Conservation (phyloP, 2,113 vertebrate species). For the Ellobius talpinus region DNA sequence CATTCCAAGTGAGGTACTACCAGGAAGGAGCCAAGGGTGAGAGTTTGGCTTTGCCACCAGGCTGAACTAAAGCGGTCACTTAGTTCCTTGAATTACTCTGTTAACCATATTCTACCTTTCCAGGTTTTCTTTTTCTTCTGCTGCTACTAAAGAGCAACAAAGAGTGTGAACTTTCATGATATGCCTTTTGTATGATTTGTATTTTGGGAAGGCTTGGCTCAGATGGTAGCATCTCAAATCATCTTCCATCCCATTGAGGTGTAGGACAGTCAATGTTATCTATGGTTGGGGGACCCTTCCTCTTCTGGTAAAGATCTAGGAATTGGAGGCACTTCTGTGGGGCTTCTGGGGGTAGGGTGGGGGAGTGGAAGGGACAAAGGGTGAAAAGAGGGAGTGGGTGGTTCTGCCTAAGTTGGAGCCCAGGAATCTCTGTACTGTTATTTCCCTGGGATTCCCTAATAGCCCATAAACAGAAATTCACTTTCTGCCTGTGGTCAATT, state of each 20-base stretch:
- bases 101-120: not conserved
- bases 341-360: not conserved
- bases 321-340: not conserved
- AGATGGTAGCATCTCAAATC: not conserved
- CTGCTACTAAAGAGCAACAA: slow-evolving; percentile 44
- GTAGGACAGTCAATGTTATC: not conserved
- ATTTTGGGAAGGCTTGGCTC: not conserved
- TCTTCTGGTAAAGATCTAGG: not conserved
- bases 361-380: not conserved
- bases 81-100: not conserved
- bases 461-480: not conserved
- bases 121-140: slow-evolving; percentile 6
- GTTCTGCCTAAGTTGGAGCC: not conserved
- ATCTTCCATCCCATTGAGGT: not conserved
- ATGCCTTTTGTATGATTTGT: slow-evolving; percentile 28
- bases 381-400: not conserved
- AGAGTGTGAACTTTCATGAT: not conserved
- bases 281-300: not conserved
- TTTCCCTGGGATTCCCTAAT: not conserved
- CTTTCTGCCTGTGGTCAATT: not conserved
- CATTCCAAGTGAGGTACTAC: not conserved
- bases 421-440: not conserved
- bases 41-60: not conserved
- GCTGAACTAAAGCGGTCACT: not conserved
- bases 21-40: not conserved